phyloP scores from a whole-genome alignment of 2,113 vertebrate genomes.

The Loxodonta africana region DNA sequence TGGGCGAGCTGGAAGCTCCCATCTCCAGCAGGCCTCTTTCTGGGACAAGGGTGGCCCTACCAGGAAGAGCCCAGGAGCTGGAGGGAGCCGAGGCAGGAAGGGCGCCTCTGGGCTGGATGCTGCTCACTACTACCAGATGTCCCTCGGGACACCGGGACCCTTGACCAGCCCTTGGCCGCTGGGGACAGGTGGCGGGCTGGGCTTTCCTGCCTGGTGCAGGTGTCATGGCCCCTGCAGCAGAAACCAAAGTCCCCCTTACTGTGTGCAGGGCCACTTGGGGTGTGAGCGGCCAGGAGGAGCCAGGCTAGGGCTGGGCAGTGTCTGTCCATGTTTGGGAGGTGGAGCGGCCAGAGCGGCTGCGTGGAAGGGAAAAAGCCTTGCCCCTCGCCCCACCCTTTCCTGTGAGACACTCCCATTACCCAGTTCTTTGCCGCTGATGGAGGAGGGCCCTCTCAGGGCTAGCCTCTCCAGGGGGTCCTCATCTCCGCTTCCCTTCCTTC shows the following conservation, averaged over 20 bases:
- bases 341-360: not conserved
- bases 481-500: not conserved
- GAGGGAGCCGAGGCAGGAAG: constrained; percentile 1
- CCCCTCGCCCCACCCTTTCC: not conserved
- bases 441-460: not conserved
- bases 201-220: constrained; percentile 68
- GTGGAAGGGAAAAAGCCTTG: not conserved
- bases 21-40: not conserved
- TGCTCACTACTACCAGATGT: not conserved
- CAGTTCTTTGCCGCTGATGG: not conserved
- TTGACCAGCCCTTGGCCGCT: not conserved
- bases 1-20: not conserved
- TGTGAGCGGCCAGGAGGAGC: not conserved
- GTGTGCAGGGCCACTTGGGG: constrained; percentile 9
- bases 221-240: constrained; percentile 50
- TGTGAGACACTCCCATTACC: not conserved
- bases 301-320: not conserved
- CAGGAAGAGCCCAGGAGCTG: constrained; percentile 47
- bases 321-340: not conserved
- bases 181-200: constrained; percentile 51
- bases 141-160: not conserved
- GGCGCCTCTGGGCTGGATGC: not conserved
- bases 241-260: constrained; percentile 79
- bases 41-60: constrained; percentile 22
- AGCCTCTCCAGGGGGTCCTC: not conserved